Evolutionary conservation across 2,113 vertebrate genomes (phyloP), one percentile per base, ranked within the genome.

Genomic region (Oncorhynchus nerka): DNA sequence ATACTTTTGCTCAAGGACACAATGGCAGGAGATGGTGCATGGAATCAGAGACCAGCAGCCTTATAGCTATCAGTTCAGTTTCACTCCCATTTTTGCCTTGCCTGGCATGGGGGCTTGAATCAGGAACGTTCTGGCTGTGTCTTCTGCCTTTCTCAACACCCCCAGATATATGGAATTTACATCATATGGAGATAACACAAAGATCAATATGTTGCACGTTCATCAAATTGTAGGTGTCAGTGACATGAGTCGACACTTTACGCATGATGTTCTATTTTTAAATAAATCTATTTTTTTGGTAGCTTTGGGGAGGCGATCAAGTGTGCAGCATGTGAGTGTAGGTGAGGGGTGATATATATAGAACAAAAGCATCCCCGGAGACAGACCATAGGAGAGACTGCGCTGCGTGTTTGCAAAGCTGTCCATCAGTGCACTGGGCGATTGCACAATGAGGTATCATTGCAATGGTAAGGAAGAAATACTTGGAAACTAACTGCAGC

Each of bases 381-480:
- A 71, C 6, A 34, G n/a, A 13, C 15, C 65, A 13, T 32, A 26
- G 24, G 26, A 67, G 49, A 75, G 76, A 68, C 69, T 71, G 39
- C 2, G 24, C 16, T 49, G 73, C 71, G 55, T 9, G 62, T 76
- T 74, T 80, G 1, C 19, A 49, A 79, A 77, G 77, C 75, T 83
- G 78, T 22, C 75, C 79, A 77, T 79, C 79, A 48, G 64, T 66
- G 75, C 80, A 74, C 70, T 82, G 91, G 90, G 91, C 87, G 90
- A 91, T 88, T 91, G 87, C 87, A 90, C 90, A 85, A 81, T 84
- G 49, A 70, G 80, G 66, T 75, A 24, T 51, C 77, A 51, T 75
- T 57, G 64, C 70, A 72, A 28, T 32, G 81, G 71, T 75, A 82
- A 73, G 78, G 16, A 68, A 45, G 12, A 16, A 32, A 30, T 67